phyloP scores from a whole-genome alignment of 2,113 vertebrate genomes.

The Callaeas wilsoni region DNA sequence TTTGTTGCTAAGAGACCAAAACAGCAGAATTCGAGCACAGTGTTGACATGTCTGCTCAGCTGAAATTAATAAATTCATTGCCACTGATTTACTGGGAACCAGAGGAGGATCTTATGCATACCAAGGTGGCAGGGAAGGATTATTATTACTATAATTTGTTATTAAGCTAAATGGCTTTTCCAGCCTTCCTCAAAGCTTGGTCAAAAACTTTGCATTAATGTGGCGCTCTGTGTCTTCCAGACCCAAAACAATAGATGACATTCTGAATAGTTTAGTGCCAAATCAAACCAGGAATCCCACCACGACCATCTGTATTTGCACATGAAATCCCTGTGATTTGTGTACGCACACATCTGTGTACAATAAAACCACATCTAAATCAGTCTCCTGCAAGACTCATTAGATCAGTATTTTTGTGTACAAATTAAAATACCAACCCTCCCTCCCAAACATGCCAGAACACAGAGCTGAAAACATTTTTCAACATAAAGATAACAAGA shows the following conservation, averaged over 20 bases:
- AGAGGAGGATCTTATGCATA: background rate
- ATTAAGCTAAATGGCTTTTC: background rate
- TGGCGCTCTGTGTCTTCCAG: background rate
- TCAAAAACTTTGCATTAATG: background rate
- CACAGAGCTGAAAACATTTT: background rate
- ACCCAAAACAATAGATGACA: background rate
- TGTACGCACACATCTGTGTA: background rate
- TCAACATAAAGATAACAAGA: background rate
- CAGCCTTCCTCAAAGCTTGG: background rate
- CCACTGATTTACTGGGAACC: background rate
- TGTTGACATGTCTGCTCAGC: background rate
- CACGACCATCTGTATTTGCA: background rate
- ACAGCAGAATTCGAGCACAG: background rate
- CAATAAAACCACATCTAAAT: background rate
- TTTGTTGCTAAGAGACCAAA: slow-evolving; percentile 57
- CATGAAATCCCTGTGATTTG: background rate
- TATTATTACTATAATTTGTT: background rate
- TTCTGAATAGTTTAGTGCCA: background rate
- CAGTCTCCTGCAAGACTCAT: background rate
- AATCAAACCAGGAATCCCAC: background rate
- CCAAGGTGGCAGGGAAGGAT: background rate
- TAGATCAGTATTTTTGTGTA: background rate
- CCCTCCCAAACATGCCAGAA: background rate
- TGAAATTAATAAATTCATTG: slow-evolving; percentile 27
- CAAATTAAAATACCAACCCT: background rate